Evolutionary conservation across 2,113 vertebrate species (phyloP).

Genomic region (Alethe castanea): DNA sequence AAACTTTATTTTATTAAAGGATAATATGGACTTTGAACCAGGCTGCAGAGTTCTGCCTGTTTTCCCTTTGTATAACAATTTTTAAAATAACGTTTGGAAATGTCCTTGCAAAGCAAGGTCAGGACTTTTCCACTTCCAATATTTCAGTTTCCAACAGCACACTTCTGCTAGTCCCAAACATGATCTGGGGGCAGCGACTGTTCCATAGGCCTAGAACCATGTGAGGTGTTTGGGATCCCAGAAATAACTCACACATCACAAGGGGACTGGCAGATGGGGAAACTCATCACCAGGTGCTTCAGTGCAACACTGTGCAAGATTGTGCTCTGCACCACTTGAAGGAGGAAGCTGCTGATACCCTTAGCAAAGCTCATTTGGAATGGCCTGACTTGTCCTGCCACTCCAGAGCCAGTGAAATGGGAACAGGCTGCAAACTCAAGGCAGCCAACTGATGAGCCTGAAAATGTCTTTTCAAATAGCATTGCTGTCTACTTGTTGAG

Average conservation of each 20-base stretch:
- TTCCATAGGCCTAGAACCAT: background rate
- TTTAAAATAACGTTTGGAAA: background rate
- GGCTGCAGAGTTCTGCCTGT: background rate
- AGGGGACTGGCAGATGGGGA: background rate
- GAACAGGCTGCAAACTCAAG: background rate
- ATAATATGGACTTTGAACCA: background rate
- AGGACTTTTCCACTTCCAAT: background rate
- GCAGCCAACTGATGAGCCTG: background rate
- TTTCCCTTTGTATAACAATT: background rate
- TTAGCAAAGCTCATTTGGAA: background rate
- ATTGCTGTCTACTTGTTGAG: background rate
- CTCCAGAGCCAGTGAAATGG: background rate
- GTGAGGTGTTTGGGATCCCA: background rate
- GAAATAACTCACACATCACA: background rate
- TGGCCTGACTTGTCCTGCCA: background rate
- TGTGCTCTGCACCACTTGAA: background rate
- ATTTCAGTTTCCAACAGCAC: background rate
- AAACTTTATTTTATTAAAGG: background rate
- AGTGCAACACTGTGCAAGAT: too few relatives aligned
- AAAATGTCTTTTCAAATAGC: background rate
- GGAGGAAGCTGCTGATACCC: background rate
- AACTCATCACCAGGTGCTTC: background rate
- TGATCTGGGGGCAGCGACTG: rapidly evolving
- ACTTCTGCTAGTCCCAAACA: background rate
- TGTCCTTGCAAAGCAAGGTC: background rate